These are phyloP conservation scores for Cheilosia variabilis DNA, from an alignment of 2,888 invertebrate genomes.

Conservation along the genomic window DNA sequence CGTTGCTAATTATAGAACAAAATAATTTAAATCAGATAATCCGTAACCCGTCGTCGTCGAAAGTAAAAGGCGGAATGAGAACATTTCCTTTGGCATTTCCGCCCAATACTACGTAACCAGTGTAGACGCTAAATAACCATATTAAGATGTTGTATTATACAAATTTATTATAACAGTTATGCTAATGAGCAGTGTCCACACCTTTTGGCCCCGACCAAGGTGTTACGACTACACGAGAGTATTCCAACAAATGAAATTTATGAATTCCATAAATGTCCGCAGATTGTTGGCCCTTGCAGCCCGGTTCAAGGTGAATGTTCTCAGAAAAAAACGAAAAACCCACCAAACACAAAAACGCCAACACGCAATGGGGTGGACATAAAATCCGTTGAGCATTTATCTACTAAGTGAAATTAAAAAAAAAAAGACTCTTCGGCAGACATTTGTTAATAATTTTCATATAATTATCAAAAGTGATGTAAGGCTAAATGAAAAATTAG, in stretches of 20 bases:
- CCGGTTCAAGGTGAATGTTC: slow-evolving; percentile 59
- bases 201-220: slow-evolving; percentile 16
- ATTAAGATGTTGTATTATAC: slow-evolving; percentile 51
- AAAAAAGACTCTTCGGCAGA: neutral
- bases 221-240: slow-evolving; percentile 5
- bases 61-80: slow-evolving; percentile 44
- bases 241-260: slow-evolving; percentile 34
- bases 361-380: slow-evolving; percentile 59
- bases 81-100: slow-evolving; percentile 57
- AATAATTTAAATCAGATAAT: slow-evolving; percentile 53
- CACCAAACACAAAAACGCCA: neutral
- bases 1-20: slow-evolving; percentile 52
- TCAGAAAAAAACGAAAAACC: neutral
- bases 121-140: slow-evolving; percentile 36
- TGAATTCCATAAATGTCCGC: slow-evolving; percentile 52
- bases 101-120: slow-evolving; percentile 15
- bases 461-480: slow-evolving; percentile 46
- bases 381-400: slow-evolving; percentile 25
- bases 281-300: slow-evolving; percentile 6
- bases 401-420: slow-evolving; percentile 25
- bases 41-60: slow-evolving; percentile 29
- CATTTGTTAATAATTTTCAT: slow-evolving; percentile 40
- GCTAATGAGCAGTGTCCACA: slow-evolving; percentile 60
- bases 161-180: slow-evolving; percentile 61
- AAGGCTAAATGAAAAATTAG: slow-evolving; percentile 65